Evolutionary conservation across 2,113 vertebrate genomes (phyloP).

Genomic region (Herpetotheres cachinnans): DNA sequence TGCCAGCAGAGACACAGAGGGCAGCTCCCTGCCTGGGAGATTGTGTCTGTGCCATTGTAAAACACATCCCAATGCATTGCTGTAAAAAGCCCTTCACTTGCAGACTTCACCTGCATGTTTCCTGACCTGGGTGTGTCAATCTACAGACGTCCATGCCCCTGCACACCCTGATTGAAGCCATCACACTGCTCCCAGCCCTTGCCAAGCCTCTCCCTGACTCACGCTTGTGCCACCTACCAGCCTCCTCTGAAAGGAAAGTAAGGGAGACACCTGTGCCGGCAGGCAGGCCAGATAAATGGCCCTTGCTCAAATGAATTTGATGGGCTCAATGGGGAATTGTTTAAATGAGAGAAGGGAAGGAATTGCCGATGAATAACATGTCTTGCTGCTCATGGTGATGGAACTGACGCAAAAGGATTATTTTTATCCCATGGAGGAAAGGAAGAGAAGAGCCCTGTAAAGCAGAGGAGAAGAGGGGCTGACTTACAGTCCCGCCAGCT

Average conservation of each 20-base stretch:
- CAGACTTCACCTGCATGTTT: neutral
- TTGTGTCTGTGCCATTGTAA: neutral
- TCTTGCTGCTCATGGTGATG: neutral
- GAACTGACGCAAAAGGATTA: constrained; percentile 51
- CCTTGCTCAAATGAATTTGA: constrained; percentile 22
- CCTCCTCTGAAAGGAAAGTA: neutral
- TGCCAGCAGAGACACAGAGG: neutral
- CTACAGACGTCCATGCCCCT: neutral
- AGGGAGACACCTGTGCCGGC: neutral
- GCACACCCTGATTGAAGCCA: accelerated
- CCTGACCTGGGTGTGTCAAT: neutral
- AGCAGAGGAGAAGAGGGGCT: neutral
- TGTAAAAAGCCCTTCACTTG: neutral
- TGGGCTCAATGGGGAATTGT: constrained; percentile 33
- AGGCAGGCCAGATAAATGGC: neutral
- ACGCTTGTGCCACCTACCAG: neutral
- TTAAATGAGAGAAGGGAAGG: constrained; percentile 44
- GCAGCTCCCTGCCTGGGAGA: neutral
- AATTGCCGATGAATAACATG: neutral
- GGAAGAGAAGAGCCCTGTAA: neutral
- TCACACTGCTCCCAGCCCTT: accelerated
- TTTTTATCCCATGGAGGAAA: constrained; percentile 35
- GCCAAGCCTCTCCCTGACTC: neutral
- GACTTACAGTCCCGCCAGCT: neutral
- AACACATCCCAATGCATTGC: neutral